Percentiles rank a stretch among this genome's conserved stretches.
phyloP scores from a whole-genome alignment of 2,113 vertebrate genomes.

The Scolopax mira region DNA sequence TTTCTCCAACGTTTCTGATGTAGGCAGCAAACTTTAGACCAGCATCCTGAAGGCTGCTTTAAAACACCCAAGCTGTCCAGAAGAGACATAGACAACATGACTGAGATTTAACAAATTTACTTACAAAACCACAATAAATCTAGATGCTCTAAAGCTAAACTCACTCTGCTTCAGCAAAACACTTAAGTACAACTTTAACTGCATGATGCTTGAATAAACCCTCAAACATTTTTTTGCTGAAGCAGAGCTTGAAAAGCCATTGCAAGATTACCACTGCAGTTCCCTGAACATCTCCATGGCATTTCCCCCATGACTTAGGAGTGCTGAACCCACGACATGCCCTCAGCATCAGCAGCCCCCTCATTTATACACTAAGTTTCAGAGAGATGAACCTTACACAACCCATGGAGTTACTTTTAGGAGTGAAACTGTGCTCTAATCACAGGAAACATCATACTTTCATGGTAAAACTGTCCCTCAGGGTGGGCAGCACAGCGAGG shows the following conservation, averaged over 20 bases:
- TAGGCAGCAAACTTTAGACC: background rate
- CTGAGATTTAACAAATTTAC: background rate
- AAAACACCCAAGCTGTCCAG: background rate
- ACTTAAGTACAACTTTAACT: background rate
- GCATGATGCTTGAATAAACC: background rate
- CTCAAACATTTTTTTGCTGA: background rate
- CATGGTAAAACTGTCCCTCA: background rate
- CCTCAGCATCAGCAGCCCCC: fast-evolving
- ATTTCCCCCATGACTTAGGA: background rate
- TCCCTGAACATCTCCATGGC: background rate
- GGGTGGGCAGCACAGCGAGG: background rate
- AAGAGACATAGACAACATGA: background rate
- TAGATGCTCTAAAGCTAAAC: background rate
- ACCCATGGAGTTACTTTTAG: background rate
- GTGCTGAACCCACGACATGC: too few relatives aligned
- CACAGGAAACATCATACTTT: background rate
- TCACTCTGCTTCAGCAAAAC: background rate
- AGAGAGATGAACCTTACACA: background rate
- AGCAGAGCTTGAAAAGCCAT: background rate
- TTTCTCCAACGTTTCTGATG: background rate
- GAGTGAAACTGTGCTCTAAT: background rate
- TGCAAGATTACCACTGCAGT: background rate
- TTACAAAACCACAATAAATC: background rate
- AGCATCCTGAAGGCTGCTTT: background rate
- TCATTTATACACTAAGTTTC: background rate